Conservation (phyloP, 92 coral and sea anemone species). For the Porites divaricata region DNA sequence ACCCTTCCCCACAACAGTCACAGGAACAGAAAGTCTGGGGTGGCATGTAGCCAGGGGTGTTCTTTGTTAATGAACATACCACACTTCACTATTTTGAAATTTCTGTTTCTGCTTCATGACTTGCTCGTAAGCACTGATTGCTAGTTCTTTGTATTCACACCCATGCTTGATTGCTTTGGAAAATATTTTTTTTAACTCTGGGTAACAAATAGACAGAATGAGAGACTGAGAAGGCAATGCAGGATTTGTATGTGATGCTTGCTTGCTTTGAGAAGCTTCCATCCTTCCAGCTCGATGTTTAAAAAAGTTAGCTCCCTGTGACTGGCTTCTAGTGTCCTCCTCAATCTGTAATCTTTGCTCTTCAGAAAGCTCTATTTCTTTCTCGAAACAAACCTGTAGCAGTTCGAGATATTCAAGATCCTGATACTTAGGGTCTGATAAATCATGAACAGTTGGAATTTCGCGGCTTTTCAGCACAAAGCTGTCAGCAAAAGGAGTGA, state of each 20-base stretch:
- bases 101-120: constrained; percentile 42
- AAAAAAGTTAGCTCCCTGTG: neutral
- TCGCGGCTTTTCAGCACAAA: constrained; percentile 23
- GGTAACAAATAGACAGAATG: too few relatives aligned
- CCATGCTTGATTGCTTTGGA: too few relatives aligned
- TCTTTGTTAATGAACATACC: constrained; percentile 51
- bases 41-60: neutral
- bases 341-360: constrained; percentile 22
- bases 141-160: constrained; percentile 11
- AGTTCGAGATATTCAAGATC: constrained; percentile 42
- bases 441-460: constrained; percentile 8
- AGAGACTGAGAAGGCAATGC: neutral
- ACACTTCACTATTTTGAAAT: constrained; percentile 49
- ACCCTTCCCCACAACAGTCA: constrained; percentile 62
- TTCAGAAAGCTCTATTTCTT: constrained; percentile 29
- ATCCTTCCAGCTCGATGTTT: too few relatives aligned
- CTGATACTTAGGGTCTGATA: constrained; percentile 31
- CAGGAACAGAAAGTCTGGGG: constrained; percentile 58
- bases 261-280: neutral
- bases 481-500: constrained; percentile 11
- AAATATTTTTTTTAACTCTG: too few relatives aligned
- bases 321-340: constrained; percentile 4
- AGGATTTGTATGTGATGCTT: constrained; percentile 40
- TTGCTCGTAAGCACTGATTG: constrained; percentile 40
- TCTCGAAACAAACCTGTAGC: constrained; percentile 20